These are phyloP conservation scores for Gallinago jamesoni DNA, from an alignment of 2,113 vertebrate species.

Conservation along the genomic window DNA sequence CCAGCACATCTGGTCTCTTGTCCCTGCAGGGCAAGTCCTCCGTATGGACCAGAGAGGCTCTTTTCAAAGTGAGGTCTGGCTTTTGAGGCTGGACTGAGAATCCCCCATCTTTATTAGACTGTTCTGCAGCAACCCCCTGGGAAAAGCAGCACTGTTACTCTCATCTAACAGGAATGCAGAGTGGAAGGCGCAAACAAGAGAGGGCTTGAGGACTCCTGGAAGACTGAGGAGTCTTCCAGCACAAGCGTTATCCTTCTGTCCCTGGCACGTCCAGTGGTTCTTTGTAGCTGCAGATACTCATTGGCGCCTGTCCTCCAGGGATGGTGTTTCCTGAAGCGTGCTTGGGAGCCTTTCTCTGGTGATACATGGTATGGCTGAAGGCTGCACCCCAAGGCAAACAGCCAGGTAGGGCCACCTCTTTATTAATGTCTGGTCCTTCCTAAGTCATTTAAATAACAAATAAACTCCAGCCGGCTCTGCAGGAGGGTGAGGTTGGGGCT, in stretches of 20 bases:
- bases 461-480: background rate
- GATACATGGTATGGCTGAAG: background rate
- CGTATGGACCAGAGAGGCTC: background rate
- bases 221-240: background rate
- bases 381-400: background rate
- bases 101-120: too few species aligned
- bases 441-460: background rate
- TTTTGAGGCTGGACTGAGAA: background rate
- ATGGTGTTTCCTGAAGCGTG: accelerated
- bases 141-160: background rate
- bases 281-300: background rate
- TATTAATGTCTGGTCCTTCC: background rate
- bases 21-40: background rate
- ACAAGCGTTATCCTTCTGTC: background rate
- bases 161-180: background rate
- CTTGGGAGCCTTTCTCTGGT: background rate
- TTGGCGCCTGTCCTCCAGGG: background rate
- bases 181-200: background rate
- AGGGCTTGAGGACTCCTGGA: background rate
- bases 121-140: background rate
- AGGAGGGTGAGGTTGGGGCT: background rate
- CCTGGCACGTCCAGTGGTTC: background rate
- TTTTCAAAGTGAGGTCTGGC: background rate
- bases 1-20: background rate
- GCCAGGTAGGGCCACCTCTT: background rate